phyloP scores from a whole-genome alignment of 1,140 invertebrate species.

The Hydropsyche tenuis region DNA sequence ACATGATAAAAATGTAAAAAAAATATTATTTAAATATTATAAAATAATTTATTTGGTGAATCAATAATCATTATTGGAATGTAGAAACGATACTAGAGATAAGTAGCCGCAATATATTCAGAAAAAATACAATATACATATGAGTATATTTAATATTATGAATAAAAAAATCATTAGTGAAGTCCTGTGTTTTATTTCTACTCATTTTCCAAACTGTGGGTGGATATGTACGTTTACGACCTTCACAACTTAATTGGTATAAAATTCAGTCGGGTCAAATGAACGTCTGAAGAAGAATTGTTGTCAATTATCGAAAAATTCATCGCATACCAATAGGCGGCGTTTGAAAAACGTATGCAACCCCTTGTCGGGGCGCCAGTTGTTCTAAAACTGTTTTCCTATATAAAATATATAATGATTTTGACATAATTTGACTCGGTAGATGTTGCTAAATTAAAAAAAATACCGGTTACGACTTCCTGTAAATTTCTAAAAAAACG shows the following conservation, averaged over 20 bases:
- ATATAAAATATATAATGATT: too few species aligned
- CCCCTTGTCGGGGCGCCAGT: neutral
- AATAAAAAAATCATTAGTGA: conserved; percentile 28
- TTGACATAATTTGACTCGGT: too few species aligned
- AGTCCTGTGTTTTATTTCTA: conserved; percentile 12
- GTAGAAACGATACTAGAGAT: neutral
- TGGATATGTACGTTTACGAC: conserved; percentile 22
- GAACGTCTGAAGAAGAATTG: conserved; percentile 23
- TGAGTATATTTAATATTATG: conserved; percentile 36
- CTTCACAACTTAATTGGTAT: conserved; percentile 36
- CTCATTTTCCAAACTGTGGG: neutral
- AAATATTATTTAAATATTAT: conserved; percentile 23
- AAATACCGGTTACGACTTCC: too few species aligned
- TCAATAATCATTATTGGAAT: too few species aligned
- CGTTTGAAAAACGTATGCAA: conserved; percentile 21
- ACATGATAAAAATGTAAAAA: conserved; percentile 3
- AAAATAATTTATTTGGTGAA: conserved; percentile 23
- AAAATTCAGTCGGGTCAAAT: conserved; percentile 26
- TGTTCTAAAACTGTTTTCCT: conserved; percentile 17
- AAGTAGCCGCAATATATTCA: conserved; percentile 38
- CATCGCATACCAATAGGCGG: conserved; percentile 36
- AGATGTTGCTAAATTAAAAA: too few species aligned
- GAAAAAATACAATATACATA: conserved; percentile 31
- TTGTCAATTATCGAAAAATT: conserved; percentile 43
- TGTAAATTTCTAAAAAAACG: neutral